These are phyloP conservation scores for Lepidurus packardi DNA, from an alignment of 1,140 invertebrate genomes.

Conservation along the genomic window DNA sequence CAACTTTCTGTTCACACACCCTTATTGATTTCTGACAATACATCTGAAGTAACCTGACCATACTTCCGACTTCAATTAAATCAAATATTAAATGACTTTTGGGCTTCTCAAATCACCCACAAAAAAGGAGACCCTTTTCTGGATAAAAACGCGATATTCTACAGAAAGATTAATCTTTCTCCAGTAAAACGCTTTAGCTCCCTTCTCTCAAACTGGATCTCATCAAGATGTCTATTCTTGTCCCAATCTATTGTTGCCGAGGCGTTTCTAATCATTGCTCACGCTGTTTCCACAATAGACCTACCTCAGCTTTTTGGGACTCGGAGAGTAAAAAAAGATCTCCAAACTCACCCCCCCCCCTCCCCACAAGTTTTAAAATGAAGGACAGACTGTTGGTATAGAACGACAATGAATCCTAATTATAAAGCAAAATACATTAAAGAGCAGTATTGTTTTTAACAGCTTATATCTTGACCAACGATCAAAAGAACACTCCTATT, in stretches of 20 bases:
- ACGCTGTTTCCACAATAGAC: neutral
- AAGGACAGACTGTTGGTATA: neutral
- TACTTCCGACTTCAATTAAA: no score
- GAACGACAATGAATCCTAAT: neutral
- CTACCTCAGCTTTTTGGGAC: slow-evolving; percentile 13
- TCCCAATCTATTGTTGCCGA: slow-evolving; percentile 6
- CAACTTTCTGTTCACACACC: no score
- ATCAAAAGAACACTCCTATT: no score
- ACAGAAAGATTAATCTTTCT: neutral
- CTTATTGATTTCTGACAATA: no score
- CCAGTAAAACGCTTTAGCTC: neutral
- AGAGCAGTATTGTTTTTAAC: neutral
- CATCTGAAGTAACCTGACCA: no score
- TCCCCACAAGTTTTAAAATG: neutral
- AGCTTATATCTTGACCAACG: neutral
- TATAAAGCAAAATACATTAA: neutral
- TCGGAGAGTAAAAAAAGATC: neutral
- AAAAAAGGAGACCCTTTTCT: no score
- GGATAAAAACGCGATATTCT: no score
- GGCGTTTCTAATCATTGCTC: slow-evolving; percentile 7
- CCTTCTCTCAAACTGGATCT: neutral
- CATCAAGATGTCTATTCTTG: slow-evolving; percentile 19
- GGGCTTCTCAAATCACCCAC: no score
- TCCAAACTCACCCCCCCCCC: neutral
- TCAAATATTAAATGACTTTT: no score